These are phyloP conservation scores for Scleropages formosus DNA, from an alignment of 2,797 vertebrate species.

Conservation along the genomic window DNA sequence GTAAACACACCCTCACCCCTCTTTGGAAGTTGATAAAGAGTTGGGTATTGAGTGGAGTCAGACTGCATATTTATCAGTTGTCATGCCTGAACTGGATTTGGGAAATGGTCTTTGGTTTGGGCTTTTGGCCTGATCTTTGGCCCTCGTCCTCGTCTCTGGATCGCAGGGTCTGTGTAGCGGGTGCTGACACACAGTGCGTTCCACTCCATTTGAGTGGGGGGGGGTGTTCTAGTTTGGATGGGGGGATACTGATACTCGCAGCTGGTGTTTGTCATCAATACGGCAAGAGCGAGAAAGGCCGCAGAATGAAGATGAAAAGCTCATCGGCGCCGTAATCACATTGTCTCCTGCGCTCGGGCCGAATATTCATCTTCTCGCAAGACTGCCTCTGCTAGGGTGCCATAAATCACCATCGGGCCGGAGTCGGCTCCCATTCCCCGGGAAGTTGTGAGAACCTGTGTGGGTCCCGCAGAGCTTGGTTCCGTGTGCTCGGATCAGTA, in stretches of 20 bases:
- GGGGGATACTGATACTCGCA: background rate
- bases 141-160: no score
- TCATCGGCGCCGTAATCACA: constrained; percentile 74
- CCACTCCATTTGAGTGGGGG: no score
- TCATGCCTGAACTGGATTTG: no score
- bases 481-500: constrained; percentile 31
- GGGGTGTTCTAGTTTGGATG: background rate
- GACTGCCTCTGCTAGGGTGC: constrained; percentile 53
- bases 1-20: no score
- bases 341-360: constrained; percentile 71
- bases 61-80: no score
- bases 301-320: constrained; percentile 77
- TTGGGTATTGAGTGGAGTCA: no score
- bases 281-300: constrained; percentile 10
- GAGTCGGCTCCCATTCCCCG: constrained; percentile 65
- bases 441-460: constrained; percentile 36
- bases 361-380: constrained; percentile 66
- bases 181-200: no score
- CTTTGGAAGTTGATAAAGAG: no score
- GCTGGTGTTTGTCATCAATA: background rate
- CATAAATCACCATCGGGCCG: constrained; percentile 66
- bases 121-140: no score
- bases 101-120: no score
- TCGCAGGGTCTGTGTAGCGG: background rate
- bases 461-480: constrained; percentile 41